Percentiles rank a stretch among this genome's conserved stretches.
Conservation (phyloP, 2,113 vertebrate genomes). For the Cichladusa arquata region DNA sequence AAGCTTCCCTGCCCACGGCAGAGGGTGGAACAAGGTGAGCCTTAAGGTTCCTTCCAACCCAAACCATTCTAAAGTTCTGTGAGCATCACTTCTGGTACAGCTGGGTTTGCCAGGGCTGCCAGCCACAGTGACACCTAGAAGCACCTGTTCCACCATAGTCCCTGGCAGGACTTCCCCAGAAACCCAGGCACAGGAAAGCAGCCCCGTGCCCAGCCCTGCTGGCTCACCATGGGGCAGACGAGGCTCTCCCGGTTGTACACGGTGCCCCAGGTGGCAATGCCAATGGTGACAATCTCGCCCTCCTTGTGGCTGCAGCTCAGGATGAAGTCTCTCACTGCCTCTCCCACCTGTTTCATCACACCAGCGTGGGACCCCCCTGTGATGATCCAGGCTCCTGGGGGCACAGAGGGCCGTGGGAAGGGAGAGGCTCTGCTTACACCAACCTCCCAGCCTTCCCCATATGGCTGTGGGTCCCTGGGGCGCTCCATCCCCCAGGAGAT, state of each 20-base stretch:
- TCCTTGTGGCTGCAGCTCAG: slow-evolving; percentile 79
- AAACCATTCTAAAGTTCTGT: neutral
- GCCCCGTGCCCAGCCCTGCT: fast-evolving
- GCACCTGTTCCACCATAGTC: neutral
- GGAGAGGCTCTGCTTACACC: neutral
- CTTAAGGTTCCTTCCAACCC: neutral
- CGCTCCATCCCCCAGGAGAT: neutral
- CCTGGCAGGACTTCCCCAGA: neutral
- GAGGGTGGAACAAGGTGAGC: neutral
- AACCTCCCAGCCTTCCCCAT: neutral
- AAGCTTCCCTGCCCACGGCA: neutral
- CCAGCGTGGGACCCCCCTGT: slow-evolving; percentile 90
- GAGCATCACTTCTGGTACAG: neutral
- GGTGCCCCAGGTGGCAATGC: slow-evolving; percentile 92
- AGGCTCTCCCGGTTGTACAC: slow-evolving; percentile 85
- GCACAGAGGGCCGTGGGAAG: neutral
- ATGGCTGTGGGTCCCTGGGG: neutral
- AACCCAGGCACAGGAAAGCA: neutral
- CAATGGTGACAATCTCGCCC: slow-evolving; percentile 84
- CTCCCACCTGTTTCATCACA: slow-evolving; percentile 96
- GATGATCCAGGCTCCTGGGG: slow-evolving; percentile 93
- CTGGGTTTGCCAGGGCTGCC: neutral
- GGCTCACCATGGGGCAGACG: slow-evolving; percentile 69
- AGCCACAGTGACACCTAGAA: neutral
- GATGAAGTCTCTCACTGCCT: slow-evolving; percentile 84